Evolutionary conservation across 2,888 invertebrate genomes (phyloP).

Genomic region (Nomada ferruginata): DNA sequence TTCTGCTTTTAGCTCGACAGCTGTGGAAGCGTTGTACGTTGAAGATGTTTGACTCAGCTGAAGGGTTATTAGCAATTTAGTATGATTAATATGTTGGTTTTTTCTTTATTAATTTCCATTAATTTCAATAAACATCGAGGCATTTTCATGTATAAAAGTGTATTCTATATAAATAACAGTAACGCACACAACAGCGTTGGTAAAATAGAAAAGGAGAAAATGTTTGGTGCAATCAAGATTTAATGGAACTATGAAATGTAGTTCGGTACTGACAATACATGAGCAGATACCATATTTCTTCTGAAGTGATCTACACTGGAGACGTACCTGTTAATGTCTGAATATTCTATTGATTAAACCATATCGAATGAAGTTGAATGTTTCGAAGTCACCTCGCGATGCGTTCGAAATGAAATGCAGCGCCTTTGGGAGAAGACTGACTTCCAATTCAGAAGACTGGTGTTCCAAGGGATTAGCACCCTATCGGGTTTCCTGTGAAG

Average conservation of each 20-base stretch:
- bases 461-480: neutral
- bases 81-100: too few species aligned
- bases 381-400: neutral
- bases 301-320: neutral
- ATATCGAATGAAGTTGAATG: neutral
- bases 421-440: neutral
- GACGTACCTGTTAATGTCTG: neutral
- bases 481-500: slow-evolving; percentile 18
- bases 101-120: too few species aligned
- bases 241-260: too few species aligned
- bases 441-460: slow-evolving; percentile 14
- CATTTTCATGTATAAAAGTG: too few species aligned
- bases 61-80: too few species aligned
- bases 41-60: too few species aligned
- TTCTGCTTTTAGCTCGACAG: too few species aligned
- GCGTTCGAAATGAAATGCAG: slow-evolving; percentile 1
- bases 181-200: too few species aligned
- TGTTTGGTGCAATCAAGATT: neutral
- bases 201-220: too few species aligned
- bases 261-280: neutral
- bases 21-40: too few species aligned
- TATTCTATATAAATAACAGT: too few species aligned
- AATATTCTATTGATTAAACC: neutral
- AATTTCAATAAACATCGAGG: too few species aligned
- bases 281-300: neutral